phyloP scores from a whole-genome alignment of 2,797 vertebrate genomes.

The Tapera naevia region DNA sequence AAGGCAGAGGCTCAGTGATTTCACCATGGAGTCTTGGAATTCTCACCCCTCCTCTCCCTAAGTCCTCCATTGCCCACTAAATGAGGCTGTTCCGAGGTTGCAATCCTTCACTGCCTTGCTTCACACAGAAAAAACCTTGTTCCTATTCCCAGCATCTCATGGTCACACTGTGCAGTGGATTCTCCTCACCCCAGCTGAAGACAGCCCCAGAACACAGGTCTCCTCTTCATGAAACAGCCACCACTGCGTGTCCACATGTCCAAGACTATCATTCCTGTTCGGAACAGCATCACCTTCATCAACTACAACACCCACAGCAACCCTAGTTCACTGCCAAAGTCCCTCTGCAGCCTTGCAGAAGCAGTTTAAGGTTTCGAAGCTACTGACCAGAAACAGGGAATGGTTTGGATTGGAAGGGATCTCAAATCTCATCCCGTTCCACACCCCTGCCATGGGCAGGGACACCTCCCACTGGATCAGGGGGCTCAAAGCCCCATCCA shows the following conservation, averaged over 20 bases:
- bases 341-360: not conserved
- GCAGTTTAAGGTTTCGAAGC: not conserved
- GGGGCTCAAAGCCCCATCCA: too few species aligned
- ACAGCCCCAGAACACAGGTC: not conserved
- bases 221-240: not conserved
- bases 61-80: rapidly evolving
- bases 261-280: rapidly evolving
- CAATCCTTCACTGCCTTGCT: not conserved
- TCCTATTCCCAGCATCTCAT: rapidly evolving
- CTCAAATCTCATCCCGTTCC: too few species aligned
- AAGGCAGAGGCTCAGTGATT: not conserved
- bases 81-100: not conserved
- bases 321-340: not conserved
- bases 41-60: not conserved
- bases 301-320: not conserved
- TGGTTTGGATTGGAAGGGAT: too few species aligned
- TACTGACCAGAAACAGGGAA: not conserved
- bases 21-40: rapidly evolving
- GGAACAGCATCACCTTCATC: not conserved
- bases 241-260: not conserved
- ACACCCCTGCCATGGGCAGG: too few species aligned
- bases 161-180: rapidly evolving
- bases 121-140: rapidly evolving
- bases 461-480: too few species aligned
- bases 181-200: not conserved